Percentiles rank a stretch among this genome's conserved stretches.
Evolutionary conservation across 2,113 vertebrate genomes (phyloP).

Genomic region (Clarias gariepinus): DNA sequence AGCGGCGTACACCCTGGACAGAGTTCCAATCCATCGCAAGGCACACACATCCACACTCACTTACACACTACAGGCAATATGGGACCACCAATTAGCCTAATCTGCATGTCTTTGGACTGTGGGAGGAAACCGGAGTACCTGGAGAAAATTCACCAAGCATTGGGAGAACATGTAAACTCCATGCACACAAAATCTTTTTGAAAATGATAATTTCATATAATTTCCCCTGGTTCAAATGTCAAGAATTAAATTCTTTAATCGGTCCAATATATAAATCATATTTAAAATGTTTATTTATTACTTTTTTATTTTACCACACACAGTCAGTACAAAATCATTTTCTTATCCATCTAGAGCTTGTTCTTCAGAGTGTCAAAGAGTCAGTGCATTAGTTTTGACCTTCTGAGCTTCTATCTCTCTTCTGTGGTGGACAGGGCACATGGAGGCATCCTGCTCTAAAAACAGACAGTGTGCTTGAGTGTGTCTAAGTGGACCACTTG

Average conservation of each 20-base stretch:
- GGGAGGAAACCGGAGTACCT: too few species aligned
- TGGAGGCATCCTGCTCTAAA: conserved; percentile 36
- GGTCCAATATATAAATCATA: background rate
- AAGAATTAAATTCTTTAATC: background rate
- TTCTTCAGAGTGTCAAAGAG: conserved; percentile 50
- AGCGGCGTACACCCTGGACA: too few species aligned
- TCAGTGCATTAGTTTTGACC: conserved; percentile 64
- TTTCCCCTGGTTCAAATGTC: background rate
- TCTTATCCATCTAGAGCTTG: conserved; percentile 51
- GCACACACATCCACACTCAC: too few species aligned
- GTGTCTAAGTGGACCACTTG: conserved; percentile 18
- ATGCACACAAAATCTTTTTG: background rate
- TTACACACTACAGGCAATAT: too few species aligned
- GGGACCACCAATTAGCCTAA: too few species aligned
- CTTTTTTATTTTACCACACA: background rate
- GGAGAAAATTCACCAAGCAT: too few species aligned
- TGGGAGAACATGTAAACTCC: too few species aligned
- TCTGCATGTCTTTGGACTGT: too few species aligned
- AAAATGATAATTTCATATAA: background rate
- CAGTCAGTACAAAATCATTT: conserved; percentile 46
- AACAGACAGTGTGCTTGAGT: conserved; percentile 16
- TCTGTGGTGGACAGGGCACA: conserved; percentile 15
- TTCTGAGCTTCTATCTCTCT: conserved; percentile 29
- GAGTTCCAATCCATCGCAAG: too few species aligned
- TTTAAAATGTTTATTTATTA: background rate